Evolutionary conservation across 2,113 vertebrate species (phyloP).

Genomic region (Rhagologus leucostigma): DNA sequence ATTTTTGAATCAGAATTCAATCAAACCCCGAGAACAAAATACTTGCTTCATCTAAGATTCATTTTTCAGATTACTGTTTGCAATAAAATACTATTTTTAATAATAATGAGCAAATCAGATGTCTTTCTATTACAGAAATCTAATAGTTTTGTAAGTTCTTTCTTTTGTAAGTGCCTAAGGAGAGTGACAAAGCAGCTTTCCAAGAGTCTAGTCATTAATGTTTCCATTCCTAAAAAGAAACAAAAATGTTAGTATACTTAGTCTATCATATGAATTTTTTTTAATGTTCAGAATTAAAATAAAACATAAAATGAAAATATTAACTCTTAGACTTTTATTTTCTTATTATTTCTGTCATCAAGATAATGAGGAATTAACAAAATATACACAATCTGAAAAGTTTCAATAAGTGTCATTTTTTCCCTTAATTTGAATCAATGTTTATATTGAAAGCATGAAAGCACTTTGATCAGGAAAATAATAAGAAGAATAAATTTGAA

Average conservation of each 20-base stretch:
- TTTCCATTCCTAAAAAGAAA: background rate
- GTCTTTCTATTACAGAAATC: background rate
- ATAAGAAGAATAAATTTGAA: background rate
- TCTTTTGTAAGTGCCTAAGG: no score
- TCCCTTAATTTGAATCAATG: background rate
- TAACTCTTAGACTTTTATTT: background rate
- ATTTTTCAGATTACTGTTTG: slow-evolving; percentile 39
- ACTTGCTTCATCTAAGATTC: slow-evolving; percentile 22
- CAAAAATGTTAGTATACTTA: background rate
- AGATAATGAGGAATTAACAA: background rate
- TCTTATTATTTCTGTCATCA: background rate
- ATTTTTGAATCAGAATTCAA: slow-evolving; percentile 16
- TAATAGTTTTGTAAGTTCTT: background rate
- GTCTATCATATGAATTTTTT: background rate
- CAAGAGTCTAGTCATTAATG: background rate
- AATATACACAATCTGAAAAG: background rate
- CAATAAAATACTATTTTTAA: slow-evolving; percentile 26
- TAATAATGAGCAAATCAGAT: background rate
- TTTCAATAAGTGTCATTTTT: background rate
- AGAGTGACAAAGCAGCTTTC: background rate
- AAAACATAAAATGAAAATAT: background rate
- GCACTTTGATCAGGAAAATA: background rate
- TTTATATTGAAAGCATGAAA: background rate
- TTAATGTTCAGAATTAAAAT: background rate
- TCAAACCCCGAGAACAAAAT: slow-evolving; percentile 6